Conservation (phyloP, 1,140 invertebrate genomes). For the Papilio xuthus region DNA sequence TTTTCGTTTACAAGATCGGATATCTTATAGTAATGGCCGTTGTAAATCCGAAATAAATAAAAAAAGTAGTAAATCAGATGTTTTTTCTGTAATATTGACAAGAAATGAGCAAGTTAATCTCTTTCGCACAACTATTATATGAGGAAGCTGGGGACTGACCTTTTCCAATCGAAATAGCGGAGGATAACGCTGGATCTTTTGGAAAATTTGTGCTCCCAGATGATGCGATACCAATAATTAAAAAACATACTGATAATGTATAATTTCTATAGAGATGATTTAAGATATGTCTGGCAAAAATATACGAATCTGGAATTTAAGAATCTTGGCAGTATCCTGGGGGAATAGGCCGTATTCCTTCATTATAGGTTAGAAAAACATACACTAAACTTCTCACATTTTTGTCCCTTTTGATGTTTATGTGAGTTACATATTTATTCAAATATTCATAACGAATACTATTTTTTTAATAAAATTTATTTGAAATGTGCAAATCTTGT, state of each 20-base stretch:
- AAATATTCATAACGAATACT: neutral
- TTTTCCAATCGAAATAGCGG: too few relatives aligned
- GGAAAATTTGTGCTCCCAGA: too few relatives aligned
- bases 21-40: neutral
- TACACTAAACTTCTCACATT: neutral
- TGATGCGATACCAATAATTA: too few relatives aligned
- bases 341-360: neutral
- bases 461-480: neutral
- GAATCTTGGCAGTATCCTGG: neutral
- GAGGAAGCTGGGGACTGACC: too few relatives aligned
- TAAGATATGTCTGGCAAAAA: too few relatives aligned
- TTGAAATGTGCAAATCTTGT: slow-evolving; percentile 39
- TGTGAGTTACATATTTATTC: neutral
- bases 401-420: neutral
- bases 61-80: neutral
- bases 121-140: too few relatives aligned
- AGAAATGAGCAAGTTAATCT: neutral
- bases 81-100: neutral
- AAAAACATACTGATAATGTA: too few relatives aligned
- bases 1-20: slow-evolving; percentile 24
- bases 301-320: neutral
- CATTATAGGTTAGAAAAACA: neutral
- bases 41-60: neutral
- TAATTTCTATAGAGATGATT: too few relatives aligned
- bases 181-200: too few relatives aligned